Conservation (phyloP, 2,797 vertebrate species). For the Rhynchotus rufescens region DNA sequence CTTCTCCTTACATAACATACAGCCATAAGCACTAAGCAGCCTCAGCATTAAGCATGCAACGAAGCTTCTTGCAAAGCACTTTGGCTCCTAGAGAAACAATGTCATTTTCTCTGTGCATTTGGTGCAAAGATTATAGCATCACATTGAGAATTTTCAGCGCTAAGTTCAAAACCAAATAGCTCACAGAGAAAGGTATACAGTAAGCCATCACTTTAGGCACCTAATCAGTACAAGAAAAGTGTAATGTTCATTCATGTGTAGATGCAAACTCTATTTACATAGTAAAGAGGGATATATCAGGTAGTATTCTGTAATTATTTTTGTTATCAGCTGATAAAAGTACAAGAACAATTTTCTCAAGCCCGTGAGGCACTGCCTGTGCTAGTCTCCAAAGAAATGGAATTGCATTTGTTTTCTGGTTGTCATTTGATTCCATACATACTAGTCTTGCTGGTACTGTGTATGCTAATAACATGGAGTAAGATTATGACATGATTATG, state of each 20-base stretch:
- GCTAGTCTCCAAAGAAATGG: neutral
- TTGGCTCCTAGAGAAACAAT: conserved; percentile 39
- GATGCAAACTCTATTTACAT: neutral
- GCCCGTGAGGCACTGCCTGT: neutral
- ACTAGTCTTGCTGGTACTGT: neutral
- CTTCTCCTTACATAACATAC: neutral
- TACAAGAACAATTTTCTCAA: neutral
- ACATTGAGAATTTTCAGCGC: conserved; percentile 25
- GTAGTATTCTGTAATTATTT: neutral
- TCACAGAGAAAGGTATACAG: neutral
- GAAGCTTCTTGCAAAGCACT: neutral
- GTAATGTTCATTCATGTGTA: neutral
- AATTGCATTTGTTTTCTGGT: conserved; percentile 12
- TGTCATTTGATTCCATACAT: conserved; percentile 16
- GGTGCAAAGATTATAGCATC: conserved; percentile 21
- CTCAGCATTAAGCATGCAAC: neutral
- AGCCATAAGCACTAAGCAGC: neutral
- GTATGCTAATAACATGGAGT: conserved; percentile 18
- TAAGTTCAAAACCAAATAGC: conserved; percentile 31
- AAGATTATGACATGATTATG: conserved; percentile 41
- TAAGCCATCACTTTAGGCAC: neutral
- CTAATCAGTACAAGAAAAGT: neutral
- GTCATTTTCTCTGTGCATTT: conserved; percentile 35
- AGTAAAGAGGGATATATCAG: neutral
- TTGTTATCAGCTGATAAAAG: neutral